These are phyloP conservation scores for Apotomis turbidana DNA, from an alignment of 2,888 invertebrate species.

Conservation along the genomic window DNA sequence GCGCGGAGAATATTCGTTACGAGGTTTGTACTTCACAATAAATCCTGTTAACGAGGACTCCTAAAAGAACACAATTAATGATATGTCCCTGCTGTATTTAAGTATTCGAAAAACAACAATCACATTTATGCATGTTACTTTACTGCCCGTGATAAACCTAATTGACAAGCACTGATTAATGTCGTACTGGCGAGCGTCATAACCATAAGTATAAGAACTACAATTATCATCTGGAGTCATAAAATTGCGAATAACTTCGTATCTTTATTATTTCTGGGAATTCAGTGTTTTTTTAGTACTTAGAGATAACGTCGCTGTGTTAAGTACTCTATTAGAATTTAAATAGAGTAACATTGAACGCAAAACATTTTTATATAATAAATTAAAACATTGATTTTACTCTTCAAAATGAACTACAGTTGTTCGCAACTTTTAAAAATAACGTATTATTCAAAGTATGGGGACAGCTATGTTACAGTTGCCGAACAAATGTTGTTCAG, in stretches of 20 bases:
- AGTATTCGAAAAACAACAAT: background rate
- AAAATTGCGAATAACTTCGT: constrained; percentile 15
- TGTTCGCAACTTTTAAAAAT: too few relatives aligned
- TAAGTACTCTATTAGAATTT: background rate
- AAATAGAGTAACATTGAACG: background rate
- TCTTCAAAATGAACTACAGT: too few relatives aligned
- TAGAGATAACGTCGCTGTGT: background rate
- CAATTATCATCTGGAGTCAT: constrained; percentile 21
- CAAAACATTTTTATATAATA: background rate
- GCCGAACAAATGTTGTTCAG: too few relatives aligned
- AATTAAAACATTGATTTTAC: background rate
- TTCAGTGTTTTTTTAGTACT: constrained; percentile 15
- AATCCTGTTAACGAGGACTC: too few relatives aligned
- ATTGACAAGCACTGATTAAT: constrained; percentile 20
- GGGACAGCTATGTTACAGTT: too few relatives aligned
- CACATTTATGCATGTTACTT: background rate
- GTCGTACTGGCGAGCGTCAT: background rate
- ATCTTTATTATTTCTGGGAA: constrained; percentile 35
- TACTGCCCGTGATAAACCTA: background rate
- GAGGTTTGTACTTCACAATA: too few relatives aligned
- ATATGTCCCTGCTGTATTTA: too few relatives aligned
- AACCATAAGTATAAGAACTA: constrained; percentile 20
- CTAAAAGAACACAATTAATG: too few relatives aligned
- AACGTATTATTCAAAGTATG: too few relatives aligned
- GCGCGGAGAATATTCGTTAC: too few relatives aligned